Percentiles rank a stretch among this genome's conserved stretches.
phyloP scores from a whole-genome alignment of 2,113 vertebrate genomes.

The Capreolus pygargus region DNA sequence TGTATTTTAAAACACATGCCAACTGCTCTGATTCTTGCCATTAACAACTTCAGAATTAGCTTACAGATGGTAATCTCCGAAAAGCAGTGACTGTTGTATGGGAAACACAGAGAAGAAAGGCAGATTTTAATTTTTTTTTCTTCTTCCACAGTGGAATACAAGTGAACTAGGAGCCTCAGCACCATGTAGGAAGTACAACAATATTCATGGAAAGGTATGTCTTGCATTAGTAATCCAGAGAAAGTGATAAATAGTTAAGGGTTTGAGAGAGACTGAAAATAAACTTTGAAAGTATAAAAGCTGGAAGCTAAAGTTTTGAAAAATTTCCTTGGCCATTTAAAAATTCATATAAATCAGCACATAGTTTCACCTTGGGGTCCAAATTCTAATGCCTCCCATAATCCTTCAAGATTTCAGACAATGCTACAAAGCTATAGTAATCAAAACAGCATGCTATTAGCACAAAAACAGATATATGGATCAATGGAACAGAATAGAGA shows the following conservation, averaged over 20 bases:
- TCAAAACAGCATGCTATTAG: background rate
- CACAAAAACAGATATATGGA: background rate
- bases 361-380: background rate
- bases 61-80: slow-evolving; percentile 37
- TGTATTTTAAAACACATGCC: slow-evolving; percentile 37
- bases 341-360: background rate
- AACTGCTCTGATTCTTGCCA: slow-evolving; percentile 54
- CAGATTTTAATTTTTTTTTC: background rate
- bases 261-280: slow-evolving; percentile 33
- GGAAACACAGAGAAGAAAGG: background rate
- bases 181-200: slow-evolving; percentile 7
- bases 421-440: background rate
- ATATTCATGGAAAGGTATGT: slow-evolving; percentile 18
- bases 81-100: slow-evolving; percentile 22
- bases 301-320: slow-evolving; percentile 41
- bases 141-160: slow-evolving; percentile 7
- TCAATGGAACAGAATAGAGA: background rate
- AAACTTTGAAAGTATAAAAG: slow-evolving; percentile 29
- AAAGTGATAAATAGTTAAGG: background rate
- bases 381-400: background rate
- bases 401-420: background rate
- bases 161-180: background rate
- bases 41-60: slow-evolving; percentile 60
- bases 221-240: slow-evolving; percentile 56
- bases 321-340: slow-evolving; percentile 31